Evolutionary conservation across 2,113 vertebrate species (phyloP), one percentile per base, ranked within the genome.

Genomic region (Ellobius talpinus): DNA sequence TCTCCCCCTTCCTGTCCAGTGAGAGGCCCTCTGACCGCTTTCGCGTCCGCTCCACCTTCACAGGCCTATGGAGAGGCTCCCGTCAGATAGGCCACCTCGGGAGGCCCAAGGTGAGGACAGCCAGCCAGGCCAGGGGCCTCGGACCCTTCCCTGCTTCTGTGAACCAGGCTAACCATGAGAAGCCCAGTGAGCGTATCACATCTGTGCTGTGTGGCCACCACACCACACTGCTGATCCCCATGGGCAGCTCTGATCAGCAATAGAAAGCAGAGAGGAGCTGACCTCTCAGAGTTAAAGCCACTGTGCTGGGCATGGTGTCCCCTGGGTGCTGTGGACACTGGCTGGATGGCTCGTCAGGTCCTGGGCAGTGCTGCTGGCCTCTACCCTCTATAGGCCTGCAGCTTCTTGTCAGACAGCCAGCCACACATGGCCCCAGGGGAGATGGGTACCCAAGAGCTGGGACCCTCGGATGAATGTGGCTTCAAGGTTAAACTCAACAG

Each of bases 1-100:
- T 99, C 95, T 99, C 99, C 50, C 98, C 97, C 97, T 98, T 99
- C 95, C 98, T 99, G 94, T 99, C 99, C 45, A 99, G 99, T 0
- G 98, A 98, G 52, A 97, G 96, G 0, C 98, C 98, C 87, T 99
- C 99, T 0, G 99, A 97, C 97, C 98, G 99, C 96, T 99, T 99
- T 96, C 98, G 99, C 77, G 98, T 98, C 95, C 99, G 99, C 93
- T 99, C 99, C 31, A 98, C 98, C 97, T 99, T 99, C 5, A 98
- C 47, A 2, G 98, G 93, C 97, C 99, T 99, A 94, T 52, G 82
- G 93, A 73, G 87, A 97, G 72, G 21, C 0, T 1, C 5, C 5
- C 14, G 26, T 96, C 63, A 97, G 52, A 3, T 1, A 6, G 36
- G 45, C 52, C 74, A 50, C 50, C 24, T 50, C 5, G 23, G 45